These are phyloP conservation scores for Cerceris rybyensis DNA, from an alignment of 2,888 invertebrate species.

Conservation along the genomic window DNA sequence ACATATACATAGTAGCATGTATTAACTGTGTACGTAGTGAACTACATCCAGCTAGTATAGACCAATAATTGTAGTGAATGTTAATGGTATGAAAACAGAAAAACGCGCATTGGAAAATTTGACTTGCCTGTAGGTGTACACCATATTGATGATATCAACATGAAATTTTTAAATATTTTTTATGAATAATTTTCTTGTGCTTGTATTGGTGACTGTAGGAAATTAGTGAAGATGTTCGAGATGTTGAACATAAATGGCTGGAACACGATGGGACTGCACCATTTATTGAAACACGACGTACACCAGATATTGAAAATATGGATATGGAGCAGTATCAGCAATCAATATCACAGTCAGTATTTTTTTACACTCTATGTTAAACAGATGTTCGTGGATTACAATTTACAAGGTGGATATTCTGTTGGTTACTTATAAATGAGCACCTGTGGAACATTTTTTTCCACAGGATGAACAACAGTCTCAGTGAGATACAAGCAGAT, in stretches of 20 bases:
- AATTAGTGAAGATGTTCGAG: conserved; percentile 84
- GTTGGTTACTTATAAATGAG: too few relatives aligned
- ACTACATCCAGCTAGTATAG: background rate
- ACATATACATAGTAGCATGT: background rate
- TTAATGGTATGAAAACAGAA: conserved; percentile 2
- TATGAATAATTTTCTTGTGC: conserved; percentile 23
- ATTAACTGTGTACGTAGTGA: background rate
- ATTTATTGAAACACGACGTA: conserved; percentile 86
- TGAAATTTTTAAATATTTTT: background rate
- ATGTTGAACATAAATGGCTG: conserved; percentile 87
- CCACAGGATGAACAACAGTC: conserved; percentile 93
- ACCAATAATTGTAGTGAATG: conserved; percentile 10
- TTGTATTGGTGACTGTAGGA: conserved; percentile 81
- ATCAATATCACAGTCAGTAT: conserved; percentile 90
- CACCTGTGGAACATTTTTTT: background rate
- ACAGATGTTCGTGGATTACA: background rate
- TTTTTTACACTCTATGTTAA: conserved; percentile 1
- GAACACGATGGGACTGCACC: conserved; percentile 84
- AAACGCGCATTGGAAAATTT: conserved; percentile 5
- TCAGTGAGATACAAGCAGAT: conserved; percentile 96
- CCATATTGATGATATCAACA: conserved; percentile 2
- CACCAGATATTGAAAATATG: conserved; percentile 90
- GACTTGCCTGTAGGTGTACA: conserved; percentile 39
- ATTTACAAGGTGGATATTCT: background rate
- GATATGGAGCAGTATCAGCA: conserved; percentile 92